Conservation (phyloP, 2,113 vertebrate species). For the Anthoscopus minutus region DNA sequence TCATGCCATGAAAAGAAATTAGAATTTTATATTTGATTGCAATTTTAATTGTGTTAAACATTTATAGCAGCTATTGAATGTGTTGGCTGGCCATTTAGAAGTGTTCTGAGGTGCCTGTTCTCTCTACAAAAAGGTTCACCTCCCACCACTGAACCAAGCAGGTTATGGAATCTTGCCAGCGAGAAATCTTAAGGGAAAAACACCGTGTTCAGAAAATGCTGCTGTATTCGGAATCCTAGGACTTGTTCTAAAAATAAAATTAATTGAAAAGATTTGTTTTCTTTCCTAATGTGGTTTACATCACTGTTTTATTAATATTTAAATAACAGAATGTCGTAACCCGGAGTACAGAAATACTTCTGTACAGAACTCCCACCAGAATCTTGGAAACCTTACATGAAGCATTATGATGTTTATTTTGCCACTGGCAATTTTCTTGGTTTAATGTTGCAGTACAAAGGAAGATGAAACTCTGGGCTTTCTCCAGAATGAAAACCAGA, state of each 20-base stretch:
- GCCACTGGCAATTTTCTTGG: constrained; percentile 28
- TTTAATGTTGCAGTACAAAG: constrained; percentile 14
- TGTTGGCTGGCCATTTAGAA: background rate
- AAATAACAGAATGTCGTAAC: constrained; percentile 52
- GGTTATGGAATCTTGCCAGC: constrained; percentile 19
- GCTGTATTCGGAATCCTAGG: constrained; percentile 50
- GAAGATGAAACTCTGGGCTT: background rate
- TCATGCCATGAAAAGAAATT: background rate
- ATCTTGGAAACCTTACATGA: constrained; percentile 25
- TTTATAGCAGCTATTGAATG: background rate
- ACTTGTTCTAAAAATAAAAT: constrained; percentile 63
- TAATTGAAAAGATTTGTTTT: constrained; percentile 63
- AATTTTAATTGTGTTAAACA: background rate
- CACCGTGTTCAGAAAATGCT: constrained; percentile 40
- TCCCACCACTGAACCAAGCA: background rate
- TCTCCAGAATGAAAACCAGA: constrained; percentile 19
- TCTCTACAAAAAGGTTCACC: constrained; percentile 16
- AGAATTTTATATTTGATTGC: background rate
- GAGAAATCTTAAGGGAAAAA: constrained; percentile 52
- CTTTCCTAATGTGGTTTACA: constrained; percentile 59
- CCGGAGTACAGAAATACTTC: constrained; percentile 37
- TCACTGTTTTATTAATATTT: constrained; percentile 64
- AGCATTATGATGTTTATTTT: constrained; percentile 35
- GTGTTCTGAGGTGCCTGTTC: background rate
- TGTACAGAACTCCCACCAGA: constrained; percentile 46